Conservation (phyloP, 2,888 invertebrate species). For the Synergus japonicus region DNA sequence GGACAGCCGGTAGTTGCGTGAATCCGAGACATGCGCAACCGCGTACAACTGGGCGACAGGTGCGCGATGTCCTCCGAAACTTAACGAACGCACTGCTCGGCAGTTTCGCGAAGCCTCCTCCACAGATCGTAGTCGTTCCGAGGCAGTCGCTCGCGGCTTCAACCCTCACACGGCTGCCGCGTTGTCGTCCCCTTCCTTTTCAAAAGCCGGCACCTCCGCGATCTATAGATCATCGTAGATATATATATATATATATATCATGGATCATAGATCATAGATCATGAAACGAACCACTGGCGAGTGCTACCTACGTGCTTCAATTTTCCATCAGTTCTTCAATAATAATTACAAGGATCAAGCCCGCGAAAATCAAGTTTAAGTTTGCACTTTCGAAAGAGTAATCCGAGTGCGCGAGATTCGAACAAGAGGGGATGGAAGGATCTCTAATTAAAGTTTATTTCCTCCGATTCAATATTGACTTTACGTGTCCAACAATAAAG, state of each 20-base stretch:
- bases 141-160: slow-evolving; percentile 70
- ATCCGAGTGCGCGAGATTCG: not conserved
- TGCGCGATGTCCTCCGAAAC: slow-evolving; percentile 69
- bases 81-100: slow-evolving; percentile 54
- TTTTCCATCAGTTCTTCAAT: not conserved
- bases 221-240: slow-evolving; percentile 8
- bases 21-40: slow-evolving; percentile 67
- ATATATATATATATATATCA: not conserved
- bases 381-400: not conserved
- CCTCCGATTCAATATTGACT: not conserved
- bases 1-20: slow-evolving; percentile 44
- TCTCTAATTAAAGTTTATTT: not conserved
- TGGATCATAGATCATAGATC: slow-evolving; percentile 6
- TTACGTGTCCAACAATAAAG: not conserved
- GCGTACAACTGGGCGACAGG: slow-evolving; percentile 69
- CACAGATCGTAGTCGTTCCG: slow-evolving; percentile 23
- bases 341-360: not conserved
- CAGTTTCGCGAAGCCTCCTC: slow-evolving; percentile 49
- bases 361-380: slow-evolving; percentile 4
- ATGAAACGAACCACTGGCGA: not conserved
- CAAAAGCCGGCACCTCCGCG: slow-evolving; percentile 10
- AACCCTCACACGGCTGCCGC: slow-evolving; percentile 65
- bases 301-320: not conserved
- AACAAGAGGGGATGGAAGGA: not conserved
- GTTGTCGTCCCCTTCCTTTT: slow-evolving; percentile 38